Evolutionary conservation across 2,888 invertebrate species (phyloP), one percentile per base, ranked within the genome.

Genomic region (Digitonthophagus gazella): DNA sequence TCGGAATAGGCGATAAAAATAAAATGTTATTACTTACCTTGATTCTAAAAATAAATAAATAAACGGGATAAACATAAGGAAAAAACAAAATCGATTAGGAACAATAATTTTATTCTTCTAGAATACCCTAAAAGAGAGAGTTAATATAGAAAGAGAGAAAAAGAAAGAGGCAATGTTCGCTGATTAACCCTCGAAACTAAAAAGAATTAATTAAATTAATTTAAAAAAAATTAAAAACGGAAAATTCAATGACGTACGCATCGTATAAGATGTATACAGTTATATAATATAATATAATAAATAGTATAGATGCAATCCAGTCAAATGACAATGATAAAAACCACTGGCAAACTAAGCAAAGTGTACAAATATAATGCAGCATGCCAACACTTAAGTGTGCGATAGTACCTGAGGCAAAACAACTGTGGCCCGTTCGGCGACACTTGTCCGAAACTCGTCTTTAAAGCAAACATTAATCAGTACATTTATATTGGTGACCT

Each of bases 341-440:
- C 79, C 78, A 79, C 78, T 78, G 78, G 78, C 76, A 78, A 82
- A 82, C 81, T 82, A 82, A 82, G 82, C 82, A 79, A 61, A 82
- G 82, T 83, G 82, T 61, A 83, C 81, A 82, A 77, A 80, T 74
- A 76, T 72, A 79, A 82, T 83, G 82, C 82, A 82, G 80, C 83
- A 83, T 83, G 83, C 83, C 81, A 82, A 83, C 82, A 83, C 82
- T 81, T 78, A n/a, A 83, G 81, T 83, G 28, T 44, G 82, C 81
- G 81, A 73, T 68, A 69, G 71, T 71, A 71, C 71, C 71, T 71
- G 68, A 67, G 70, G 65, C 77, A 75, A 18, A 19, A 61, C 18
- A 61, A 61, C 61, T 61, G 28, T 77, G 74, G 78, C 75, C 75
- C 72, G 74, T 74, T 15, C 76, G 76, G 76, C 76, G 76, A 77